Evolutionary conservation across 2,888 invertebrate genomes (phyloP).

Genomic region (Parnassius mnemosyne): DNA sequence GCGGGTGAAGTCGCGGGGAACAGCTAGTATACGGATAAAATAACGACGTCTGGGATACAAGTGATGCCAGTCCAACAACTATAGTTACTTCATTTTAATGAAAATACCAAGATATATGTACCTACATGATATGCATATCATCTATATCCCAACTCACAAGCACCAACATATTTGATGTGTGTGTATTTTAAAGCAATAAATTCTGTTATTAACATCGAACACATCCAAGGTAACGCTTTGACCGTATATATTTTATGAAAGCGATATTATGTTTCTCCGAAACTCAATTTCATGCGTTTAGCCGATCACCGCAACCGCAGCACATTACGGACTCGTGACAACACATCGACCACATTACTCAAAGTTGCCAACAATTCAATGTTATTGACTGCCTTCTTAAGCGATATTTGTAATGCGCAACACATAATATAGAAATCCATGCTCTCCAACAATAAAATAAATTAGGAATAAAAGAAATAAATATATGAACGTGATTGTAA

Average conservation of each 20-base stretch:
- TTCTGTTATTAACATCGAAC: slow-evolving; percentile 3
- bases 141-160: no score
- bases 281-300: slow-evolving; percentile 67
- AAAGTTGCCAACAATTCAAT: slow-evolving; percentile 23
- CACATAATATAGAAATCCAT: not conserved
- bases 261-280: slow-evolving; percentile 52
- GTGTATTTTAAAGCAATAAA: not conserved
- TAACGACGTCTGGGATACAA: no score
- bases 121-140: no score
- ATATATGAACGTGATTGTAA: no score
- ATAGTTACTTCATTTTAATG: no score
- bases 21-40: no score
- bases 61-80: no score
- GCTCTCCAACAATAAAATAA: no score
- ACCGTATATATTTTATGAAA: slow-evolving; percentile 3
- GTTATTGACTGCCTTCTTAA: slow-evolving; percentile 16
- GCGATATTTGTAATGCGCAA: not conserved
- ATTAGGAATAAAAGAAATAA: no score
- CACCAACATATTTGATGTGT: no score
- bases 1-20: no score
- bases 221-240: not conserved
- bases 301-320: slow-evolving; percentile 56
- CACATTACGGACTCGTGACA: slow-evolving; percentile 51
- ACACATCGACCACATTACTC: slow-evolving; percentile 53
- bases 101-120: no score